Base-by-base conservation (phyloP, 2,797 vertebrate genomes). In the Todus mexicanus region DNA sequence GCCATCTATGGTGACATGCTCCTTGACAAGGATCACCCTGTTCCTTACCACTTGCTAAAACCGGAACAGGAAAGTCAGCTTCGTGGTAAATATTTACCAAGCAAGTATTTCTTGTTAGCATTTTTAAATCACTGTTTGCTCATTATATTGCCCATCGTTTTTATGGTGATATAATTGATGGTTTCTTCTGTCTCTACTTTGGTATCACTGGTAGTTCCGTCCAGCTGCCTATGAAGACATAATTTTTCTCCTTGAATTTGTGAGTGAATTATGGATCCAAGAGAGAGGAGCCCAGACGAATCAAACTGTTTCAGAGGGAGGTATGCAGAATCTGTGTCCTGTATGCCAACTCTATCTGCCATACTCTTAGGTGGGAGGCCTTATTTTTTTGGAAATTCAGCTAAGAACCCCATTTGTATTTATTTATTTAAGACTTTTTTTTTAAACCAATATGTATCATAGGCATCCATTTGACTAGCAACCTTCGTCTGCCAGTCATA, bases 61-160 rank as follows among this genome's bases (percentile, higher is more conserved):
- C 19, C 59, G 19, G 17, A 80, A 56, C 8, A 50, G 22, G 59
- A 81, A 80, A 82, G 43, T 48, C 66, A 81, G 40, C n/a, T 51
- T 85, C 56, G 27, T 1, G 9, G 20, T 37, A 83, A 61, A 69
- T 68, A 54, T 88, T 91, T 88, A 84, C 56, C 84, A 61, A 76
- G 42, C 19, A 79, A 88, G 48, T 11, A 60, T 71, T 81, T 3
- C 3, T 45, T 40, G 29, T 50, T 84, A 76, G 74, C 40, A 73
- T 71, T 88, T 95, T 84, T 13, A 87, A 90, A 90, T 66, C 17
- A 27, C 43, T 86, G 54, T 89, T 91, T 89, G 61, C 19, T 92
- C 31, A 53, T 82, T 87, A 72, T 29, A 64, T 38, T 73, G 54
- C n/a, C 60, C 68, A 38, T 45, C 15, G 15, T 53, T 68, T 81